phyloP scores from a whole-genome alignment of 1,140 invertebrate genomes.

The Pentalonia nigronervosa region DNA sequence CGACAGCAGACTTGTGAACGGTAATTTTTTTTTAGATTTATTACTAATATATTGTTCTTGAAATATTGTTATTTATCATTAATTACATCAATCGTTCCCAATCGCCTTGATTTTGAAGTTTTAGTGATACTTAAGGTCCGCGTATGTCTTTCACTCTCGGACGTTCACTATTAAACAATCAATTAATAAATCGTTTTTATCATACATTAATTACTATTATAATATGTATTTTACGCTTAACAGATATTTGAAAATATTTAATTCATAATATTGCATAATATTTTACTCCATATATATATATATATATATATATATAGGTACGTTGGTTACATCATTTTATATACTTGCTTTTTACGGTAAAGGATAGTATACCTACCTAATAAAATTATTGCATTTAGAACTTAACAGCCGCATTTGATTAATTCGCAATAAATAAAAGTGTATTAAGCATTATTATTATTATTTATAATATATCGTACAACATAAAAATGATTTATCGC shows the following conservation, averaged over 20 bases:
- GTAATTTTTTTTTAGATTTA: constrained; percentile 14
- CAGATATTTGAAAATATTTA: background rate
- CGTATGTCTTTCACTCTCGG: constrained; percentile 15
- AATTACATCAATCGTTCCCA: background rate
- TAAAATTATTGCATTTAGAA: background rate
- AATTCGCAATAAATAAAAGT: background rate
- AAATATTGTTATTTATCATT: background rate
- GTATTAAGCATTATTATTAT: background rate
- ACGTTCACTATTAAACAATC: constrained; percentile 21
- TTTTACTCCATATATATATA: background rate
- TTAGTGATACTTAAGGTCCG: background rate
- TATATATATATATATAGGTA: background rate
- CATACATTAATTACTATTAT: background rate
- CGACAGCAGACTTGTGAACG: background rate
- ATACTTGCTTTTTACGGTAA: background rate
- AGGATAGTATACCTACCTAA: background rate
- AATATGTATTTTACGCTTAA: background rate
- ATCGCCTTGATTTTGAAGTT: background rate
- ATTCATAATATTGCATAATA: background rate
- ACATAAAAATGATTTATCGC: background rate
- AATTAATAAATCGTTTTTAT: constrained; percentile 10
- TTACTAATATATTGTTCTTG: constrained; percentile 30
- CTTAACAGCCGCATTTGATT: background rate
- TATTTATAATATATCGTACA: background rate
- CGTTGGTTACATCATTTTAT: background rate